Base-by-base conservation (phyloP, 2,113 vertebrate species). In the Etia nguti region DNA sequence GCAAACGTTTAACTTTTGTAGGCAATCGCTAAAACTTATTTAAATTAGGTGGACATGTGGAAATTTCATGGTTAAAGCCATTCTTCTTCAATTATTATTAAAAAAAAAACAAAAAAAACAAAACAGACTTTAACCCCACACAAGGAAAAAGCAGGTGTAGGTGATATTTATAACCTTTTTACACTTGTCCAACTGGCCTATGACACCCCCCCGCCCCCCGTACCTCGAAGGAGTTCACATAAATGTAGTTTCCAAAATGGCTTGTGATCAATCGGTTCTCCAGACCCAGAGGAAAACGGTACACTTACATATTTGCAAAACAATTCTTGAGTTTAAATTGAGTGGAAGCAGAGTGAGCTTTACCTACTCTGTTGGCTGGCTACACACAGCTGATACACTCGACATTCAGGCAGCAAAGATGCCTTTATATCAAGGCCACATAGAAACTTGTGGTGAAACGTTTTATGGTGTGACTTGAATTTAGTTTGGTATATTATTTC, bases 401-500 rank as follows among this genome's bases (percentile, higher is more conserved):
- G 22, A 94, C 91, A 94, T 93, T 94, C 92, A 92, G 79, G 84
- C 75, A 34, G 85, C 86, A 80, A 86, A 26, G 81, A 88, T 55
- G 92, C 90, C 84, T 84, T 87, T 4, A 81, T 59, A 57, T 75
- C 55, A 3, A 31, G 43, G 85, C 85, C 81, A 13, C 46, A 62
- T 68, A 70, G 90, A 55, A 90, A 85, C 16, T 24, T 31, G 88
- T 9, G 79, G 82, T 22, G 5, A 83, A 56, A 90, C 36, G 18
- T 84, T 84, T 89, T 8, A 85, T 57, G 41, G 48, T 70, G 86
- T 1, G 84, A 91, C 84, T 90, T 22, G 26, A 90, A 68, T 92
- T 82, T 86, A 81, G 91, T 88, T 92, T 93, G 89, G 86, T 90
- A 88, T 81, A 94, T 93, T 80, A 83, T 88, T 88, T 94, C 80